Conservation (phyloP, 2,888 invertebrate species). For the Oligia strigilis region DNA sequence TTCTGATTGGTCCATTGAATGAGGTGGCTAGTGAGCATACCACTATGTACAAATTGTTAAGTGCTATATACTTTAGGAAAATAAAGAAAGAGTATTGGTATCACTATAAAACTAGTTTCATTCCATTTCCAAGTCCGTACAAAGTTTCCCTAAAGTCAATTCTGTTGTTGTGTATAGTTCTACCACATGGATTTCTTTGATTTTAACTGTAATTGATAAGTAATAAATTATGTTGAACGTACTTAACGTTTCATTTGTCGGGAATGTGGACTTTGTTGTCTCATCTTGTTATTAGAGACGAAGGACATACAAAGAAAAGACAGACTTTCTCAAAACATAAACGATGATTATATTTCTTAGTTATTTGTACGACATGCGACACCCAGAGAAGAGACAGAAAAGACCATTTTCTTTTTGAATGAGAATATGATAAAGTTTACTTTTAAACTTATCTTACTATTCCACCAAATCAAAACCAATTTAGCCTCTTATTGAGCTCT, state of each 20-base stretch:
- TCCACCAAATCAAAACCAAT: background rate
- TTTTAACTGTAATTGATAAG: conserved; percentile 5
- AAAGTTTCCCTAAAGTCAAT: conserved; percentile 20
- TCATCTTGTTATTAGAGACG: background rate
- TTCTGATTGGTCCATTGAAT: too few species aligned
- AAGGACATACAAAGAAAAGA: background rate
- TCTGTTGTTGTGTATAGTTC: conserved; percentile 28
- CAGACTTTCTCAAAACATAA: background rate
- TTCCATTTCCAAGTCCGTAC: too few species aligned
- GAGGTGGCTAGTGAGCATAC: too few species aligned
- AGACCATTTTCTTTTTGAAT: background rate
- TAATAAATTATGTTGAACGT: background rate
- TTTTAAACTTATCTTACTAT: background rate
- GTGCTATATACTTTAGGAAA: too few species aligned
- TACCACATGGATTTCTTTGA: conserved; percentile 30
- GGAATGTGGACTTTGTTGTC: background rate
- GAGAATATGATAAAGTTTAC: background rate
- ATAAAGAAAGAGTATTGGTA: too few species aligned
- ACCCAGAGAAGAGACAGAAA: background rate
- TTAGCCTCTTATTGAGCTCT: background rate
- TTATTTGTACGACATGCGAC: background rate
- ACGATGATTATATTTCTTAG: background rate
- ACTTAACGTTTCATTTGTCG: too few species aligned
- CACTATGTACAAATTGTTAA: too few species aligned
- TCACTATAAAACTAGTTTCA: too few species aligned